Percentiles rank a stretch among this genome's conserved stretches.
phyloP scores from a whole-genome alignment of 2,888 invertebrate genomes.

The Drosophila histrio region DNA sequence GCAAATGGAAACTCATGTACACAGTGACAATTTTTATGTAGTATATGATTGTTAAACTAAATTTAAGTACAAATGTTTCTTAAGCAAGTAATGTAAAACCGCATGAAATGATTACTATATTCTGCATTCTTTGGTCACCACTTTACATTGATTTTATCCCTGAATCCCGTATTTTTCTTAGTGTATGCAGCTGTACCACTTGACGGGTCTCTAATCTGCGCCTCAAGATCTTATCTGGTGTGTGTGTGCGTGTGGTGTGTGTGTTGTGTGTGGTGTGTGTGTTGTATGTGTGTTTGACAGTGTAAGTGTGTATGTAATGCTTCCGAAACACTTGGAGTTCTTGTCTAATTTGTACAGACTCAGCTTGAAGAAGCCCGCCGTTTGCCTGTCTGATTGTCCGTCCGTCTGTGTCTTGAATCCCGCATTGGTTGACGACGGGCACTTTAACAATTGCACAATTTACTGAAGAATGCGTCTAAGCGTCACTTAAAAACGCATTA shows the following conservation, averaged over 20 bases:
- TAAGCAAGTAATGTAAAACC: too few species aligned
- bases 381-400: background rate
- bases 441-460: conserved; percentile 77
- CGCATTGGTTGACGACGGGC: conserved; percentile 50
- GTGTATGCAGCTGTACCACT: conserved; percentile 36
- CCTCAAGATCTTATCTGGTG: conserved; percentile 45
- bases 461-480: conserved; percentile 80
- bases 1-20: conserved; percentile 35
- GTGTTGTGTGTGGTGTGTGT: conserved; percentile 12
- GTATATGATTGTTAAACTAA: too few species aligned
- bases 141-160: too few species aligned
- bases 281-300: conserved; percentile 2
- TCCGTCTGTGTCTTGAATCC: conserved; percentile 10
- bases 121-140: too few species aligned
- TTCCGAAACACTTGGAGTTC: conserved; percentile 40
- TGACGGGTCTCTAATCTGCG: conserved; percentile 48
- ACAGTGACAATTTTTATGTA: too few species aligned
- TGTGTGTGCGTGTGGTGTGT: conserved; percentile 1
- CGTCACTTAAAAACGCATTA: conserved; percentile 81
- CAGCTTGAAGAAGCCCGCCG: background rate
- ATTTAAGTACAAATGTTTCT: too few species aligned
- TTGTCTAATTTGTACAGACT: conserved; percentile 49
- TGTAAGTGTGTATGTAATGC: conserved; percentile 29
- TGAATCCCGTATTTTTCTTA: too few species aligned
- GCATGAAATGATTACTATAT: too few species aligned